A percentile compares a stretch with the other conserved stretches of the same genome.
Conservation (phyloP, 1,140 invertebrate genomes). For the Drosophila sturtevanti region DNA sequence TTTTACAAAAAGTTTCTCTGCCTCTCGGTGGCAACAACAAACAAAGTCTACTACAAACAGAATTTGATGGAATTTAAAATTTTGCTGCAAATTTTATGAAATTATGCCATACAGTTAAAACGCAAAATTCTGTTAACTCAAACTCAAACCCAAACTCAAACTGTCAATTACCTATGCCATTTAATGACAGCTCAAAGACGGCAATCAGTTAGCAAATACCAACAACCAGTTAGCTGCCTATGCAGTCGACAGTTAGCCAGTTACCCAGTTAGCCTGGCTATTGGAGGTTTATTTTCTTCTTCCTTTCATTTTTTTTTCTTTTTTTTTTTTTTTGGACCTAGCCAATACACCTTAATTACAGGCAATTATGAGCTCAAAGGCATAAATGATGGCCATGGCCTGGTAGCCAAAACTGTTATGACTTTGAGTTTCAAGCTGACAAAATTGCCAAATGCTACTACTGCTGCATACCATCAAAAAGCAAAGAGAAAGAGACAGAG, state of each 20-base stretch:
- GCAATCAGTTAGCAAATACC: conserved; percentile 29
- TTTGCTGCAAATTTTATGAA: conserved; percentile 12
- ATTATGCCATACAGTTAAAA: not conserved
- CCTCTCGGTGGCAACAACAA: conserved; percentile 3
- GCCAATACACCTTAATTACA: conserved; percentile 77
- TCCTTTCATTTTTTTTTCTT: no score
- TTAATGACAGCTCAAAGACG: conserved; percentile 72
- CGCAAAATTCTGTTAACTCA: conserved; percentile 17
- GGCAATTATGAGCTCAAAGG: conserved; percentile 79
- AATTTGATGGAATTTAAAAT: conserved; percentile 41
- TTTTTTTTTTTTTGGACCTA: not conserved
- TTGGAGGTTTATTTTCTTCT: not conserved
- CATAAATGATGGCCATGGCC: conserved; percentile 66
- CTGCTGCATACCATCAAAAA: not conserved
- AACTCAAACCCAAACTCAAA: conserved; percentile 27
- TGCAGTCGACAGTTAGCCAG: conserved; percentile 35
- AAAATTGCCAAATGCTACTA: conserved; percentile 63
- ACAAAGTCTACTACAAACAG: conserved; percentile 4
- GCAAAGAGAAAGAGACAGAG: no score
- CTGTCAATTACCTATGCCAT: conserved; percentile 55
- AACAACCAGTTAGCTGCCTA: conserved; percentile 28
- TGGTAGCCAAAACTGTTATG: conserved; percentile 68
- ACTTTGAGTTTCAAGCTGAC: conserved; percentile 56
- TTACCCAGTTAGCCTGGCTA: conserved; percentile 1
- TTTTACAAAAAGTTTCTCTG: conserved; percentile 4